Evolutionary conservation across 2,888 invertebrate genomes (phyloP), one percentile per base, ranked within the genome.

Genomic region (Scotopteryx bipunctaria): DNA sequence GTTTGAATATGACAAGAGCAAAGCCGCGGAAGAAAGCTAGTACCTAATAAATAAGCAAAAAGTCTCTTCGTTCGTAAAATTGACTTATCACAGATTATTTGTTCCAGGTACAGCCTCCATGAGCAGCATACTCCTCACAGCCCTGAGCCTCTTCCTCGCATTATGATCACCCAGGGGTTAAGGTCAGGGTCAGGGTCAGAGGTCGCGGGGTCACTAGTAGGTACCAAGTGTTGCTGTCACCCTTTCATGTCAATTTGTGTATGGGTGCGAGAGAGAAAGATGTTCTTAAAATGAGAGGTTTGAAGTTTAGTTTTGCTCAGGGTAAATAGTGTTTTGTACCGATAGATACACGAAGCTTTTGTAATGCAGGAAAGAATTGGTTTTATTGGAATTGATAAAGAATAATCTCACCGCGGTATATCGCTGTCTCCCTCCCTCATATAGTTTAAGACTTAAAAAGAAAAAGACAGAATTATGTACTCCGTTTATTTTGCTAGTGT

Each of bases 81-180:
- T 21, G 19, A 8, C 9, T 11, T 5, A 6, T 40, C 55, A 38
- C 21, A 38, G 3, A 8, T 17, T 1, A 8, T 41, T 36, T 31
- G 14, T 47, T 38, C 13, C 69, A 76, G 76, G 75, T 55, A 47
- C 64, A 14, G 51, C 53, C 13, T 15, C 48, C 9, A 5, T 56
- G 2, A 44, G 48, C 61, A 74, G 63, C 54, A 27, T 58, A 6
- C 37, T 66, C 35, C 61, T 75, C 16, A 65, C 66, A 1, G 47
- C 56, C 6, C 5, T 72, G 75, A 59, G 68, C 63, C 5, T 52
- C 55, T 51, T 66, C 60, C 11, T 58, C 66, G 15, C 55, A 43
- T 76, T 77, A 76, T 77, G 76, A 78, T 76, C 60, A 48, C 58
- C 55, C 51, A 14, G 42, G 31, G 44, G 44, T 46, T 43, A 9